A percentile compares a stretch with the other conserved stretches of the same genome.
phyloP scores from a whole-genome alignment of 2,888 invertebrate genomes.

The Herminia tarsipennalis region DNA sequence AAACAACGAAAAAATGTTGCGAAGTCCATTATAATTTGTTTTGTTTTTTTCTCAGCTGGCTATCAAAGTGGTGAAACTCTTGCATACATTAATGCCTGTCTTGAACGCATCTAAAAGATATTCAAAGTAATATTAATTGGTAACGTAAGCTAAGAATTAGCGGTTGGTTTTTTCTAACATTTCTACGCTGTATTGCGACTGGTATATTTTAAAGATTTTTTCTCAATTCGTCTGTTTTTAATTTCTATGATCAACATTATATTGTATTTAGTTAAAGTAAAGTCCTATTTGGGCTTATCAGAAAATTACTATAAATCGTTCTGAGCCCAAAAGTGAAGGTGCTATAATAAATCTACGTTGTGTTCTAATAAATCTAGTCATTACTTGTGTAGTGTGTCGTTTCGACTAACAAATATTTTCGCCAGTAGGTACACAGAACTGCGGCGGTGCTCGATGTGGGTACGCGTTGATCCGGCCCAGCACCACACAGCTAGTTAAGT shows the following conservation, averaged over 20 bases:
- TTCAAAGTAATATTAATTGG: conserved; percentile 4
- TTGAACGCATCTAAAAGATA: background rate
- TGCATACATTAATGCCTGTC: conserved; percentile 1
- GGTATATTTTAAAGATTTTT: too few species aligned
- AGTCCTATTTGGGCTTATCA: conserved; percentile 13
- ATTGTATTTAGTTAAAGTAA: too few species aligned
- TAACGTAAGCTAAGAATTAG: background rate
- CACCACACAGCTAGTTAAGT: conserved; percentile 42
- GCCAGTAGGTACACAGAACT: conserved; percentile 14
- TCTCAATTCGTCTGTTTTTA: too few species aligned
- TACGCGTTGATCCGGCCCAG: conserved; percentile 36
- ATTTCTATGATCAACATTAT: too few species aligned
- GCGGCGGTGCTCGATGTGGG: conserved; percentile 18
- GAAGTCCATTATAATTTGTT: background rate
- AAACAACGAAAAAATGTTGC: too few species aligned
- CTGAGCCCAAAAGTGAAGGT: conserved; percentile 43
- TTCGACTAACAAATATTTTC: conserved; percentile 41
- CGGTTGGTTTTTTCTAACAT: too few species aligned
- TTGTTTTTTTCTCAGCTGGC: background rate
- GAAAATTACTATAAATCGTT: conserved; percentile 37
- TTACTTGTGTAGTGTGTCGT: conserved; percentile 37
- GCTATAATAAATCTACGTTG: conserved; percentile 43
- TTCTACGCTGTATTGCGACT: too few species aligned
- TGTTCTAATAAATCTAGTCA: conserved; percentile 43
- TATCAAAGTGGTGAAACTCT: conserved; percentile 1